Conservation (phyloP, 2,113 vertebrate genomes). For the Eulemur macaco region DNA sequence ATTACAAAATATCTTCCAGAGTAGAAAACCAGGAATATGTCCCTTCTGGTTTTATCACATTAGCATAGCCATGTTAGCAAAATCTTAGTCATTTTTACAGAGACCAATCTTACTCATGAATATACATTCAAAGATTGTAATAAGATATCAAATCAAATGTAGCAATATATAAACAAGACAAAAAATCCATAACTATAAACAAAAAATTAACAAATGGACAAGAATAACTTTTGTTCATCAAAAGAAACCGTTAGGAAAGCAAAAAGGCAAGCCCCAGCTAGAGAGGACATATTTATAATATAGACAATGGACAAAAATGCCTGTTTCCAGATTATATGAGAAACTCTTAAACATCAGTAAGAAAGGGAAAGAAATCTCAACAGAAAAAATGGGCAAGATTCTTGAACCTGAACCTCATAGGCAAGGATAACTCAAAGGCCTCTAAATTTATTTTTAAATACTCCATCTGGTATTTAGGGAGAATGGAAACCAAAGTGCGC, state of each 20-base stretch:
- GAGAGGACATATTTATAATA: too few species aligned
- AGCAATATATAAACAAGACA: too few species aligned
- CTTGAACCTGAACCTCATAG: neutral
- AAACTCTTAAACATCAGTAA: neutral
- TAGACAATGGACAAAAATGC: too few species aligned
- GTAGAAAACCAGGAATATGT: neutral
- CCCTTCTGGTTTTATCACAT: neutral
- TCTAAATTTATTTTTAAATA: neutral
- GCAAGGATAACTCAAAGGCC: neutral
- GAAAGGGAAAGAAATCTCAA: neutral
- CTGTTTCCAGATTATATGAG: too few species aligned
- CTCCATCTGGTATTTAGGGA: neutral
- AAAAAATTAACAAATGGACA: too few species aligned
- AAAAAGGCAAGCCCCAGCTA: too few species aligned
- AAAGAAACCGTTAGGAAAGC: too few species aligned
- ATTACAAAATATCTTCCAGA: neutral
- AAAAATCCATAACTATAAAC: too few species aligned
- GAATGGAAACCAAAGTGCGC: neutral
- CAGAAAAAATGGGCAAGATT: neutral
- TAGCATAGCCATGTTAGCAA: neutral
- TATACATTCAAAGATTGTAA: too few species aligned
- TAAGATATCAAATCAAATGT: too few species aligned
- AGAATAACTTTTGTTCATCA: too few species aligned
- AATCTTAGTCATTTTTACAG: neutral
- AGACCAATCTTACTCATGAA: too few species aligned